phyloP scores from a whole-genome alignment of 2,888 invertebrate species.

The Nemapogon koenigi region DNA sequence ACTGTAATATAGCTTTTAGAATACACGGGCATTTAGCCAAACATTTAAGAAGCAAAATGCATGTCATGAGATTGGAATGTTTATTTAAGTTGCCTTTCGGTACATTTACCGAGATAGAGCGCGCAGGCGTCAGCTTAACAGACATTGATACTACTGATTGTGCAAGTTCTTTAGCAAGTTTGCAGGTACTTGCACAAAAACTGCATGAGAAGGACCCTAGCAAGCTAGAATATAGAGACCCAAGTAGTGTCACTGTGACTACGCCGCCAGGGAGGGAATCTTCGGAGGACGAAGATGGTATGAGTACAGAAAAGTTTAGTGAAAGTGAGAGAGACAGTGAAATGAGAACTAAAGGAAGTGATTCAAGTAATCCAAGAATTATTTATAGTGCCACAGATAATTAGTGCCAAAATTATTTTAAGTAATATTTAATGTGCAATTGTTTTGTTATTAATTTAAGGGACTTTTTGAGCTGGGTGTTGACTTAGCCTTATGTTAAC shows the following conservation, averaged over 20 bases:
- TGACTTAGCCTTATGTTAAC: not conserved
- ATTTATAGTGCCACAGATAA: conserved; percentile 65
- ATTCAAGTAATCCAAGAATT: conserved; percentile 48
- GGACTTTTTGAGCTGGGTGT: conserved; percentile 1
- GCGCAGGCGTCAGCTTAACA: conserved; percentile 87
- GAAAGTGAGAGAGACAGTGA: conserved; percentile 57
- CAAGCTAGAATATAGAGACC: conserved; percentile 72
- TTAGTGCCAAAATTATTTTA: conserved; percentile 69
- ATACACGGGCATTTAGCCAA: conserved; percentile 97
- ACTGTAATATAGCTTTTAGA: conserved; percentile 95
- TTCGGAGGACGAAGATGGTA: conserved; percentile 61
- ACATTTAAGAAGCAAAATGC: conserved; percentile 95
- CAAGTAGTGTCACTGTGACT: conserved; percentile 34
- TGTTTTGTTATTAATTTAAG: conserved; percentile 8
- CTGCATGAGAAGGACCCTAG: conserved; percentile 82
- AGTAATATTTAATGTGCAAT: conserved; percentile 30
- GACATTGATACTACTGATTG: conserved; percentile 97
- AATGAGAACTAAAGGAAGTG: conserved; percentile 46
- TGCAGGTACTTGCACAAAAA: conserved; percentile 81
- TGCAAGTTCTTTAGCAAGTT: conserved; percentile 90
- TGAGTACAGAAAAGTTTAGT: conserved; percentile 34
- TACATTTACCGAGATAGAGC: conserved; percentile 92
- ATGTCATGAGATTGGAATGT: conserved; percentile 92
- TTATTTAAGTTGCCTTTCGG: conserved; percentile 93
- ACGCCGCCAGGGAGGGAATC: conserved; percentile 50